phyloP scores from a whole-genome alignment of 2,797 vertebrate genomes.

The Danio jaintianensis region DNA sequence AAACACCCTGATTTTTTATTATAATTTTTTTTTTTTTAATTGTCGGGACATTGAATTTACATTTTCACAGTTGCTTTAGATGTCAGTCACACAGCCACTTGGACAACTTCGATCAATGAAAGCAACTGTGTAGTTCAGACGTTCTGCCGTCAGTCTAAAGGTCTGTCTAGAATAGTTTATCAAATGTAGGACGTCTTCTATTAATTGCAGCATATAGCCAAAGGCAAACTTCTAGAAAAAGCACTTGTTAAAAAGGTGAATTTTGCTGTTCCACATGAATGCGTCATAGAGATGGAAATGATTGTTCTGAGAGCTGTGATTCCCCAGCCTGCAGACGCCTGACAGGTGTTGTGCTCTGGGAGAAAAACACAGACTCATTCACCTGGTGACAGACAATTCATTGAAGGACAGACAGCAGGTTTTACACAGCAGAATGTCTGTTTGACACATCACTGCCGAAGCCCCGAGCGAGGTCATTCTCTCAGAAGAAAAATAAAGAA shows the following conservation, averaged over 20 bases:
- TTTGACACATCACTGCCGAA: slow-evolving; percentile 40
- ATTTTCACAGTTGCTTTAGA: no score
- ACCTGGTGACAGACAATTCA: slow-evolving; percentile 54
- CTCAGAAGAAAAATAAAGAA: slow-evolving; percentile 5
- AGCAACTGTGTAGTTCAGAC: no score
- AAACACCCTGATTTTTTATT: no score
- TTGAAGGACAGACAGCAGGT: slow-evolving; percentile 57
- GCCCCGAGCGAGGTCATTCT: slow-evolving; percentile 56
- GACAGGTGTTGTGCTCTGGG: slow-evolving; percentile 51
- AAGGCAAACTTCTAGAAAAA: slow-evolving; percentile 16
- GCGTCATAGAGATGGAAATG: slow-evolving; percentile 24
- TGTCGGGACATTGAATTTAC: no score
- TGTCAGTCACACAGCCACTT: no score
- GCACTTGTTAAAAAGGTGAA: slow-evolving; percentile 20
- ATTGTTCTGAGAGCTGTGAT: slow-evolving; percentile 24
- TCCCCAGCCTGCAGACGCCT: slow-evolving; percentile 34
- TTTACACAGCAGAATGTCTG: slow-evolving; percentile 45
- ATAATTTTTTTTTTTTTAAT: no score
- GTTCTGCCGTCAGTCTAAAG: no score
- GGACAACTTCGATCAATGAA: no score
- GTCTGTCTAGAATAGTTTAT: no score
- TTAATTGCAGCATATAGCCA: slow-evolving; percentile 15
- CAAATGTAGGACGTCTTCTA: neutral
- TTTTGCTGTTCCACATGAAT: slow-evolving; percentile 19
- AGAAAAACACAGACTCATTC: slow-evolving; percentile 49